A percentile compares a stretch with the other conserved stretches of the same genome.
phyloP scores from a whole-genome alignment of 1,140 invertebrate genomes.

The Araneus ventricosus region DNA sequence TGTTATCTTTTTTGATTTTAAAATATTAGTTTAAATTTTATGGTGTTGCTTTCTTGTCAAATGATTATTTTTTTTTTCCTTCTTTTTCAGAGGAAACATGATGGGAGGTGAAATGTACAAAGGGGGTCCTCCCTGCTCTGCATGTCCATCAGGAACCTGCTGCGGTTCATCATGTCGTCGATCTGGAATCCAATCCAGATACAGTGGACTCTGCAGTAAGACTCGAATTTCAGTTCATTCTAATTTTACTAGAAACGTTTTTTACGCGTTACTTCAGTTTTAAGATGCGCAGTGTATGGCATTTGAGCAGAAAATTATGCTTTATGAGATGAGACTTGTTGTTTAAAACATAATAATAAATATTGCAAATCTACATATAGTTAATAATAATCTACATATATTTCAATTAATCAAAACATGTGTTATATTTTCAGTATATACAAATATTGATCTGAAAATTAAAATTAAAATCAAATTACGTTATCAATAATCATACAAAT shows the following conservation, averaged over 20 bases:
- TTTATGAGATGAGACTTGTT: background rate
- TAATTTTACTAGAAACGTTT: too few species aligned
- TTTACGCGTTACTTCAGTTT: background rate
- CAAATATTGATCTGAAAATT: too few species aligned
- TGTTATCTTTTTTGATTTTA: background rate
- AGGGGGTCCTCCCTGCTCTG: background rate
- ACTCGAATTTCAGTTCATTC: background rate
- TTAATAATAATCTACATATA: too few species aligned
- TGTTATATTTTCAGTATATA: too few species aligned
- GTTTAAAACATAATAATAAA: too few species aligned
- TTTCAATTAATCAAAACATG: too few species aligned
- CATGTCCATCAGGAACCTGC: background rate
- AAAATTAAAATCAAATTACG: too few species aligned
- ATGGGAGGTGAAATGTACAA: slow-evolving; percentile 6
- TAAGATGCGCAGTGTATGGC: too few species aligned
- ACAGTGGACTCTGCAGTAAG: slow-evolving; percentile 2
- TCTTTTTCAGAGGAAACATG: slow-evolving; percentile 6
- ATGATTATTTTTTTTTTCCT: background rate
- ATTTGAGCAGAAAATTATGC: background rate
- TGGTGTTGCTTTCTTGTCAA: background rate
- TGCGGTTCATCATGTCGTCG: background rate
- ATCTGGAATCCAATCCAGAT: background rate
- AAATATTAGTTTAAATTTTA: background rate
- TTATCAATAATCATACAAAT: too few species aligned
- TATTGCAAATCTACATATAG: too few species aligned